Evolutionary conservation across 2,113 vertebrate species (phyloP).

Genomic region (Kryptolebias marmoratus): DNA sequence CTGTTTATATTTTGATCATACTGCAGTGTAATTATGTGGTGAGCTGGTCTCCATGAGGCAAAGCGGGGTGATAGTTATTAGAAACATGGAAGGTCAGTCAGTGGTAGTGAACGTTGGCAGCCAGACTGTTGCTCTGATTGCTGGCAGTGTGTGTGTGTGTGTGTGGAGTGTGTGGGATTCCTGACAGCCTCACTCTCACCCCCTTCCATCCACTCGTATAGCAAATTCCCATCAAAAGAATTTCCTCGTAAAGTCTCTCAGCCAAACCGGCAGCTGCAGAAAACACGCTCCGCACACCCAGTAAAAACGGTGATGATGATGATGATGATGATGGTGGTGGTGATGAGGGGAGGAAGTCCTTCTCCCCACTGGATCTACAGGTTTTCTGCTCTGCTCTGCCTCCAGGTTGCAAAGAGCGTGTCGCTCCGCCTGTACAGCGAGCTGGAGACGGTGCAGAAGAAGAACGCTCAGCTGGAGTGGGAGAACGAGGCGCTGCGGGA

Average conservation of each 20-base stretch:
- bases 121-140: constrained; percentile 37
- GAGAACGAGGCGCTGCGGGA: constrained; percentile 92
- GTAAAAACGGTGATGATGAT: constrained; percentile 4
- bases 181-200: constrained; percentile 38
- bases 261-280: constrained; percentile 23
- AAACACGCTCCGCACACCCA: neutral
- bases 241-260: constrained; percentile 45
- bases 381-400: constrained; percentile 26
- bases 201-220: constrained; percentile 22
- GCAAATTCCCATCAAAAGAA: constrained; percentile 52
- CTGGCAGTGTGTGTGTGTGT: constrained; percentile 12
- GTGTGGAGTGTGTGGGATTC: constrained; percentile 23
- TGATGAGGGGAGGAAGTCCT: neutral
- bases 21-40: constrained; percentile 58
- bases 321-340: too few species aligned
- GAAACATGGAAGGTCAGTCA: constrained; percentile 29
- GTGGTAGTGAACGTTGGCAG: constrained; percentile 26
- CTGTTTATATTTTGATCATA: constrained; percentile 63
- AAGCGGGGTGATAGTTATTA: constrained; percentile 39
- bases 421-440: constrained; percentile 92
- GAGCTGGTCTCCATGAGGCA: constrained; percentile 34
- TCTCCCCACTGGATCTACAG: neutral
- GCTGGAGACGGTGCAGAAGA: constrained; percentile 90
- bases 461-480: constrained; percentile 87
- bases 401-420: constrained; percentile 94